Evolutionary conservation across 2,888 invertebrate genomes (phyloP), one percentile per base, ranked within the genome.

Genomic region (Odontocolon sp.): DNA sequence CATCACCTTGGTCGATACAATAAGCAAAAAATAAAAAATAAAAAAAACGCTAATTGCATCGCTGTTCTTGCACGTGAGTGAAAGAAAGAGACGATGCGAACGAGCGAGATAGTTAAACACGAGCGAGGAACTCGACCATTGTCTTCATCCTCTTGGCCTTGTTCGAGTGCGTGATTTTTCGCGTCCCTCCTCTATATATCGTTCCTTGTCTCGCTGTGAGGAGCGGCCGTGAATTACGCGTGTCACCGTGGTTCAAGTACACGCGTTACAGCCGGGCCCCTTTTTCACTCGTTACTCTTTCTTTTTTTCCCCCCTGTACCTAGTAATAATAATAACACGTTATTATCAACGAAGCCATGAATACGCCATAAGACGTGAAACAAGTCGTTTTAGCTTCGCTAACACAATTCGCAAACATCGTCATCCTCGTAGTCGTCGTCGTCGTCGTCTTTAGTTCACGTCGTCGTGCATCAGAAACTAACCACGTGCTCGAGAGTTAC

Each of bases 81-180:
- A 31, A 28, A 14, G 47, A 21, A 9, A 14, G 28, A 21, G 16
- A 16, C 9, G 9, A n/a, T 5, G 21, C 1, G 18, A 18, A 21
- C 47, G 42, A 8, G 28, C 14, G 56, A 28, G 14, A 33, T 33
- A 18, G 11, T 16, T 33, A 18, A 16, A n/a, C 23, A 33, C 18
- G 18, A 57, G 26, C 38, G 31, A 54, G 47, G 57, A 61, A 67
- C 67, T 61, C 56, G 50, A 21, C 67, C 67, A 76, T 76, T 76
- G 76, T 76, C 23, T 56, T 67, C 31, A 11, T 16, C 33, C 47
- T 40, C 47, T 9, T 56, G 67, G 71, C 76, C 76, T 76, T 71
- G 71, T 63, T 66, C 50, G 67, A 71, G 71, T 56, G 61, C 61
- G 33, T 56, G 61, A 67, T 50, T 67, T 74, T 70, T 75, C 56